A percentile compares a stretch with the other conserved stretches of the same genome.
Evolutionary conservation across 2,888 invertebrate species (phyloP).

Genomic region (Xestobium rufovillosum): DNA sequence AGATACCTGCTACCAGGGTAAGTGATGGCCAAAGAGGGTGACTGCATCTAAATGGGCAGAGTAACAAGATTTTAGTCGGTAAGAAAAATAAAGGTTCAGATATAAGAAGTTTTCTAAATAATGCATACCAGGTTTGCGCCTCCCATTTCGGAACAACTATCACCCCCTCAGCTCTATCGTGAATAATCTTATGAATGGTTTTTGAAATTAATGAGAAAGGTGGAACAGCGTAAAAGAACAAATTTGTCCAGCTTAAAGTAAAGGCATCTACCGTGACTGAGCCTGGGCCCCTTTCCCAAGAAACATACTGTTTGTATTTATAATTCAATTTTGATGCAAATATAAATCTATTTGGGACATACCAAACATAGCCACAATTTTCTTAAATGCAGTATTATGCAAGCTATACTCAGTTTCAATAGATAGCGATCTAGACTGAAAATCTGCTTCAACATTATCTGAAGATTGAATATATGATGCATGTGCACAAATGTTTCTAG

Average conservation of each 20-base stretch:
- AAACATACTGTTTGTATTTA: conserved; percentile 27
- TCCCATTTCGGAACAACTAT: conserved; percentile 28
- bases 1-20: conserved; percentile 22
- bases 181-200: conserved; percentile 27
- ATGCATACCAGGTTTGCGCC: conserved; percentile 27
- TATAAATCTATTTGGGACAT: conserved; percentile 21
- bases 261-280: conserved; percentile 26
- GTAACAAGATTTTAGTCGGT: conserved; percentile 17
- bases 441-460: too few species aligned
- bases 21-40: conserved; percentile 19
- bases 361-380: conserved; percentile 15
- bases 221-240: conserved; percentile 28
- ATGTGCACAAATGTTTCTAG: too few species aligned
- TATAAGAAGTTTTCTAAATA: conserved; percentile 17
- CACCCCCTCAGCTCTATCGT: conserved; percentile 26
- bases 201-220: conserved; percentile 27
- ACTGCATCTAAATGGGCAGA: conserved; percentile 18
- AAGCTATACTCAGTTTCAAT: conserved; percentile 11
- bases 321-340: too few species aligned
- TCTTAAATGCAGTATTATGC: conserved; percentile 9
- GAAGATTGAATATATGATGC: too few species aligned
- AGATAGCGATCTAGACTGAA: too few species aligned
- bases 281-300: conserved; percentile 25
- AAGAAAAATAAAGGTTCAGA: conserved; percentile 17
- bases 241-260: conserved; percentile 21